Evolutionary conservation across 2,113 vertebrate species (phyloP), one percentile per base, ranked within the genome.

Genomic region (Amphilophus citrinellus): DNA sequence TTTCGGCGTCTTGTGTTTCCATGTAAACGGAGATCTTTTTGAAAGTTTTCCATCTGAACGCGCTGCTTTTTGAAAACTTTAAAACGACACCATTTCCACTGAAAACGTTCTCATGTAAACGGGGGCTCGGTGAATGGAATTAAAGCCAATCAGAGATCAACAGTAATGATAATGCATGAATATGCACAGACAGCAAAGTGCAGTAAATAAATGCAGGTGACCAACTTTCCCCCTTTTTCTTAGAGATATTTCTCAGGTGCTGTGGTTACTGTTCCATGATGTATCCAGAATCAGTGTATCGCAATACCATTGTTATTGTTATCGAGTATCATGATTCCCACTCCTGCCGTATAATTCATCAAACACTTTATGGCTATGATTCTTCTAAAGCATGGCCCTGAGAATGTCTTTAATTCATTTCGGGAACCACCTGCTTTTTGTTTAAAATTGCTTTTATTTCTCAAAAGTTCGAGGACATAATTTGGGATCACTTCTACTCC

Each of bases 331-430:
- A 13, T 73, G 1, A 32, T 53, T 53, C 11, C 0, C 1, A 32
- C 66, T 32, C 30, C 66, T 53, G 27, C 30, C 20, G 17, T 73
- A 47, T 86, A 82, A 86, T 68, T 88, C 62, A 68, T 27, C 30
- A 78, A 44, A 56, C 73, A 73, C 62, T 89, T 86, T 75, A 79
- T 61, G 30, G 62, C 73, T 81, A 2, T 73, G 27, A 59, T 68
- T 80, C 59, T 37, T 22, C 22, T 68, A 68, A 71, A 15, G 8
- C 37, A 24, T 50, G 9, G 8, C 32, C 13, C 11, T 9, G 14
- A 57, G 68, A 50, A 65, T 42, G 37, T 66, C 42, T 66, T 15
- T 44, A 7, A 66, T 24, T 42, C 0, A 66, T 73, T 73, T 73
- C 27, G 53, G 47, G 27, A 73, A 56, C 47, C 6, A 5, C 10